phyloP scores from a whole-genome alignment of 2,888 invertebrate species.

The Napeogenes sylphis region DNA sequence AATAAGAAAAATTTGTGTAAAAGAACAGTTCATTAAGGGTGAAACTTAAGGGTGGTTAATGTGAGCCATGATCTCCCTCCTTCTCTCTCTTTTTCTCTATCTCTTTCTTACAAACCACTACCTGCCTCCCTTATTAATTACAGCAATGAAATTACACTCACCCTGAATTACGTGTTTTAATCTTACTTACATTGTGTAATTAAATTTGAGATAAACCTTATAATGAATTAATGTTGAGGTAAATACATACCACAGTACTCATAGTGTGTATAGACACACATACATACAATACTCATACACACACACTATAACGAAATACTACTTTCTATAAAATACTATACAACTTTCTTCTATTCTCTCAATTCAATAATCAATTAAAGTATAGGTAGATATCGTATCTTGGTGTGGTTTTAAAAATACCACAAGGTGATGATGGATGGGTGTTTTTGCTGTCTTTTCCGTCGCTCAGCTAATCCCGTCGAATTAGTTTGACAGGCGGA shows the following conservation, averaged over 20 bases:
- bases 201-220: background rate
- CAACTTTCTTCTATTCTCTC: no score
- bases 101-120: slow-evolving; percentile 45
- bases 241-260: no score
- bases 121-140: slow-evolving; percentile 59
- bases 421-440: slow-evolving; percentile 62
- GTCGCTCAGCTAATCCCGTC: slow-evolving; percentile 54
- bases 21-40: slow-evolving; percentile 6
- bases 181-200: slow-evolving; percentile 8
- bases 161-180: slow-evolving; percentile 42
- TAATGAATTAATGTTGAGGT: background rate
- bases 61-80: slow-evolving; percentile 69
- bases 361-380: no score
- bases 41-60: slow-evolving; percentile 55
- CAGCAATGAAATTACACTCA: slow-evolving; percentile 56
- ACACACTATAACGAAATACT: no score
- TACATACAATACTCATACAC: no score
- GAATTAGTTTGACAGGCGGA: slow-evolving; percentile 72
- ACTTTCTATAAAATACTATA: background rate
- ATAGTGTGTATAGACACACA: no score
- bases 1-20: background rate
- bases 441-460: slow-evolving; percentile 68
- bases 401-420: slow-evolving; percentile 45
- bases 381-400: no score
- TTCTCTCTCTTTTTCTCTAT: slow-evolving; percentile 27